Evolutionary conservation across 1,140 invertebrate genomes (phyloP).

Genomic region (Eumaeus atala): DNA sequence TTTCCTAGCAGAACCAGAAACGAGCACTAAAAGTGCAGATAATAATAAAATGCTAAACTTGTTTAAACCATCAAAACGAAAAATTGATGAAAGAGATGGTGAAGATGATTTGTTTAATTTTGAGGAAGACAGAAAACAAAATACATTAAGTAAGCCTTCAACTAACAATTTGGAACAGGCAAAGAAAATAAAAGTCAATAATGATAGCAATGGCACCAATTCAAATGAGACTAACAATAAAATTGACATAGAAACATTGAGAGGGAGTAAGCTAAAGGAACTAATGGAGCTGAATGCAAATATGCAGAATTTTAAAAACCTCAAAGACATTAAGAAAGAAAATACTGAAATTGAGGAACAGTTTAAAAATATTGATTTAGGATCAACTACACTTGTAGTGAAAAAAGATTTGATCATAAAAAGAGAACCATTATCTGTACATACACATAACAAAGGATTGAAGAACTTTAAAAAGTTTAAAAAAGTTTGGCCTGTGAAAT

Average conservation of each 20-base stretch:
- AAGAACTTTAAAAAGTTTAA: slow-evolving; percentile 66
- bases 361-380: slow-evolving; percentile 47
- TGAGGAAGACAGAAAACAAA: slow-evolving; percentile 21
- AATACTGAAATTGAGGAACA: slow-evolving; percentile 40
- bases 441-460: slow-evolving; percentile 22
- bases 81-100: slow-evolving; percentile 33
- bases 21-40: slow-evolving; percentile 22
- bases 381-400: slow-evolving; percentile 41
- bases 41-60: slow-evolving; percentile 47
- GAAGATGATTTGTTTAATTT: slow-evolving; percentile 59
- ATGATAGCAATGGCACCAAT: slow-evolving; percentile 5
- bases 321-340: slow-evolving; percentile 39
- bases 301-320: slow-evolving; percentile 24
- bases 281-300: slow-evolving; percentile 31
- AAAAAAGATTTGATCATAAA: slow-evolving; percentile 51
- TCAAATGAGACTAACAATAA: slow-evolving; percentile 24
- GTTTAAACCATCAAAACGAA: slow-evolving; percentile 49
- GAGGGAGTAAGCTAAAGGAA: slow-evolving; percentile 49
- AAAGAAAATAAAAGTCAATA: slow-evolving; percentile 10
- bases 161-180: not conserved
- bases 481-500: slow-evolving; percentile 62
- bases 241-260: slow-evolving; percentile 39
- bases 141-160: slow-evolving; percentile 10
- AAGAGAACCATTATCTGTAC: slow-evolving; percentile 37
- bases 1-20: slow-evolving; percentile 32